phyloP scores from a whole-genome alignment of 2,888 invertebrate species.

The Pristionchus arcanus region DNA sequence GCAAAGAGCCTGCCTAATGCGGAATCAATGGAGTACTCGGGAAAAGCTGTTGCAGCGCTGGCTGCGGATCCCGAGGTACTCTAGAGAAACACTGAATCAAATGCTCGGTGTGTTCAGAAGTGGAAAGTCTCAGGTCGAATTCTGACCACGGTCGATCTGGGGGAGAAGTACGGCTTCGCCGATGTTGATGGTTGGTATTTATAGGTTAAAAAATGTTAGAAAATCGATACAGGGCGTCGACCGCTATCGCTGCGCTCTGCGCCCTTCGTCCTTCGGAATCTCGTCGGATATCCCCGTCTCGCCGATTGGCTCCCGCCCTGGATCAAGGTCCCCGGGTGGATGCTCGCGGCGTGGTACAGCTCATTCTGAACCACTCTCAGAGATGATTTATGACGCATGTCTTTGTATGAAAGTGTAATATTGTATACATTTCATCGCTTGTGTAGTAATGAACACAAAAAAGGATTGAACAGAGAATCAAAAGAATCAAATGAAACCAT shows the following conservation, averaged over 20 bases:
- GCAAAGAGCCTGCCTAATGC: slow-evolving; percentile 63
- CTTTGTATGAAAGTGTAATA: too few species aligned
- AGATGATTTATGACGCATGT: too few species aligned
- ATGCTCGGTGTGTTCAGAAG: too few species aligned
- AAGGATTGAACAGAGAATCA: too few species aligned
- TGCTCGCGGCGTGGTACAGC: slow-evolving; percentile 60
- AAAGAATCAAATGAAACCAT: too few species aligned
- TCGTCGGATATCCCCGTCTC: slow-evolving; percentile 60
- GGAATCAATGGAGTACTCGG: slow-evolving; percentile 75
- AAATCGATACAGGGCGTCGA: slow-evolving; percentile 58
- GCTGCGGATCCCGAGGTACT: slow-evolving; percentile 72
- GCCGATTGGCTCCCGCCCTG: slow-evolving; percentile 64
- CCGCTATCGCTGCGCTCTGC: slow-evolving; percentile 66
- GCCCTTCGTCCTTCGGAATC: slow-evolving; percentile 58
- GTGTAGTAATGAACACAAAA: too few species aligned
- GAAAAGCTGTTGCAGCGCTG: slow-evolving; percentile 73
- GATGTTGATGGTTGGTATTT: slow-evolving; percentile 79
- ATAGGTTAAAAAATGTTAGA: not conserved
- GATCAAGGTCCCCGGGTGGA: slow-evolving; percentile 70
- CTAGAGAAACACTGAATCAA: too few species aligned
- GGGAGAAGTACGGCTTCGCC: slow-evolving; percentile 79
- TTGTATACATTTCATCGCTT: too few species aligned
- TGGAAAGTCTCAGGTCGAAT: slow-evolving; percentile 79
- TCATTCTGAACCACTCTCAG: slow-evolving; percentile 14
- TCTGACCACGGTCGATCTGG: slow-evolving; percentile 79